Evolutionary conservation across 1,140 invertebrate species (phyloP).

Genomic region (Chrysomallon squamiferum): DNA sequence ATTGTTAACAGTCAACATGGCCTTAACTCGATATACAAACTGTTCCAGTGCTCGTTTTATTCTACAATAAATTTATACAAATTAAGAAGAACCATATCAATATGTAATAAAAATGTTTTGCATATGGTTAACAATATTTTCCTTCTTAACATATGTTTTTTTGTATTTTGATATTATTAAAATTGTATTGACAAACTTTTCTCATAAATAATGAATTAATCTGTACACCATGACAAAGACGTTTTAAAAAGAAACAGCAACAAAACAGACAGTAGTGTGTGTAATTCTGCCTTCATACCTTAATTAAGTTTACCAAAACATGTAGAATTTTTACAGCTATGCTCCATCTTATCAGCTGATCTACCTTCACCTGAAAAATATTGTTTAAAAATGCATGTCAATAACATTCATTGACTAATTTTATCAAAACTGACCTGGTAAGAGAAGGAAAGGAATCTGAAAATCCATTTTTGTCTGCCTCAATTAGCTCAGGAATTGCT

Average conservation of each 20-base stretch:
- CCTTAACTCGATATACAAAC: conserved; percentile 83
- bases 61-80: no score
- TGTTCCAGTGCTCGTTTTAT: conserved; percentile 79
- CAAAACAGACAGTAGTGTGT: no score
- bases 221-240: no score
- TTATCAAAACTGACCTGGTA: conserved; percentile 65
- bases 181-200: no score
- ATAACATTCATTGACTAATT: neutral
- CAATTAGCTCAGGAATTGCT: conserved; percentile 54
- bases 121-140: no score
- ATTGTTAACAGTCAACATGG: conserved; percentile 80
- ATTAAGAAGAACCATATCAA: no score
- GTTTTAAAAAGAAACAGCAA: no score
- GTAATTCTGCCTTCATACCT: no score
- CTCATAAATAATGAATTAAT: no score
- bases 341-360: conserved; percentile 55
- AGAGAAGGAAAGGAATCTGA: conserved; percentile 69
- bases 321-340: conserved; percentile 55
- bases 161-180: no score
- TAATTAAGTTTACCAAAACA: conserved; percentile 54
- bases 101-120: no score
- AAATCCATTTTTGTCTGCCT: conserved; percentile 65
- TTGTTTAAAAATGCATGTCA: conserved; percentile 3
- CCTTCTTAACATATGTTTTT: no score
- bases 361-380: conserved; percentile 39